Base-by-base conservation (phyloP, 53 echinoderm and acorn worm species). In the Echinometra lucunter region DNA sequence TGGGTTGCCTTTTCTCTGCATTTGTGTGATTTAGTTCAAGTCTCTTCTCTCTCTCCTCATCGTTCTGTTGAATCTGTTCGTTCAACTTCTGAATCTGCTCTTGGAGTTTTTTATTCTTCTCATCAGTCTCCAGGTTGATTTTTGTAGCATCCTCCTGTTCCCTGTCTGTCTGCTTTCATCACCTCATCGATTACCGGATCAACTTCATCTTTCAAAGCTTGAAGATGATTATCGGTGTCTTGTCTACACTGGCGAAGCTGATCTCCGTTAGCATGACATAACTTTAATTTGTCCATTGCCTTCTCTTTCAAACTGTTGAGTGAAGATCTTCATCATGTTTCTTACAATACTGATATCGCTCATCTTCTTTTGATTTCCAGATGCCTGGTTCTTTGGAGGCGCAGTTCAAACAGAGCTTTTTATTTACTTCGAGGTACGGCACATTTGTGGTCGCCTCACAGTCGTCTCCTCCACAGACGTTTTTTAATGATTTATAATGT, bases 1-100 rank as follows among this genome's bases (percentile, higher is more conserved):
- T n/a, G n/a, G n/a, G n/a, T n/a, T n/a, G n/a, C 38, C 75, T 75
- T 75, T 75, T 37, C 75, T 40, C 17, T 38, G 75, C 75, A n/a
- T 3, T 37, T 11, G 11, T 75, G 3, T 17, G 37, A 40, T 75
- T 75, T 4, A 40, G 37, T 75, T 75, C 40, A 38, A 75, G 75
- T 75, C 75, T 37, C 37, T 75, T 19, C 38, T 75, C 2, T 75
- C 75, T 75, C 40, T 75, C 17, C 16, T 38, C 38, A 13, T 75
- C 16, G 75, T 75, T 75, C 75, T 75, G 16, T 75, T 37, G 37
- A 37, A 75, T 75, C 38, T 75, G 1, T 37, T 75, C 75, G 6
- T 11, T 75, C 3, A 75, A 15, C 40, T 75, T 75, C 13, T 16
- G 38, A 75, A 75, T 75, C 40, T 75, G 3, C 40, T 75, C 75